Conservation (phyloP, 2,113 vertebrate species). For the Vulpes ferrilata region DNA sequence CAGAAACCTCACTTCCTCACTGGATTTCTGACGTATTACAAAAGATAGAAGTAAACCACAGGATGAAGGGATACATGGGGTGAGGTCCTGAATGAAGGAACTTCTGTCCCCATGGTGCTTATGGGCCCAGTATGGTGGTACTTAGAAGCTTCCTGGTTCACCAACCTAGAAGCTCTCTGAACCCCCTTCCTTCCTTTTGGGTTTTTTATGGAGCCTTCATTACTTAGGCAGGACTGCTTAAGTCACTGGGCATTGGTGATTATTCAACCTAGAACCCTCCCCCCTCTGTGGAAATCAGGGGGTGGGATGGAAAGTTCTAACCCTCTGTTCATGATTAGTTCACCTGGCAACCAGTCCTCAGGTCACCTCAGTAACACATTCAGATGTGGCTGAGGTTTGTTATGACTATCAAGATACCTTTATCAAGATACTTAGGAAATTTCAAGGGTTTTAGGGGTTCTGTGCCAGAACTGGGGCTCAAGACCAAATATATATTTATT, state of each 20-base stretch:
- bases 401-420: not conserved
- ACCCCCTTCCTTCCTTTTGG: not conserved
- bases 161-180: not conserved
- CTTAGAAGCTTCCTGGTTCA: no score
- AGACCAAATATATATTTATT: not conserved
- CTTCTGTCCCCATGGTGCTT: not conserved
- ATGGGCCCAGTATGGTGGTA: not conserved
- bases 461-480: not conserved
- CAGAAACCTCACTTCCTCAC: not conserved
- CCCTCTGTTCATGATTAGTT: not conserved
- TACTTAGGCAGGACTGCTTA: not conserved
- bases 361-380: not conserved
- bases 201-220: not conserved
- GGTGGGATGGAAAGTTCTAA: not conserved
- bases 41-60: not conserved
- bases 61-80: not conserved
- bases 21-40: not conserved
- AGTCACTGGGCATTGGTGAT: not conserved
- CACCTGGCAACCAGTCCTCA: not conserved
- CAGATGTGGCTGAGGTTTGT: not conserved
- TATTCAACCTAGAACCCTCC: not conserved
- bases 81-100: not conserved
- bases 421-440: not conserved
- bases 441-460: not conserved
- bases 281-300: not conserved